Conservation (phyloP, 2,113 vertebrate genomes). For the Grallaria varia region DNA sequence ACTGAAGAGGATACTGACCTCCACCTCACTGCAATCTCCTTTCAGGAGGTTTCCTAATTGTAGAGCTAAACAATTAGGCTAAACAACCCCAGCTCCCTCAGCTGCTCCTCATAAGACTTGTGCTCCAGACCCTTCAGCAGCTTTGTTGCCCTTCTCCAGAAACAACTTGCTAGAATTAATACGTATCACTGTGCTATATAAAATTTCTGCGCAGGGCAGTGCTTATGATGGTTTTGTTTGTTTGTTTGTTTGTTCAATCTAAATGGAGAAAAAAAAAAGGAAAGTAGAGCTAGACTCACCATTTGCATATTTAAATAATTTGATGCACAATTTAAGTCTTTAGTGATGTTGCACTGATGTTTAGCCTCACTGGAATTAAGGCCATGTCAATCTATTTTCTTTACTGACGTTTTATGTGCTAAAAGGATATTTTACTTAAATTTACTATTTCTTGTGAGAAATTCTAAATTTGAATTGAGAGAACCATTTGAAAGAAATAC, state of each 20-base stretch:
- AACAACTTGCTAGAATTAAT: neutral
- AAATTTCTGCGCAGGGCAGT: neutral
- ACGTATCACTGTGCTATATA: too few species aligned
- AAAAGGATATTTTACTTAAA: neutral
- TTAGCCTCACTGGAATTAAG: neutral
- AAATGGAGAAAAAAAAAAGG: neutral
- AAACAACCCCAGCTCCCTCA: neutral
- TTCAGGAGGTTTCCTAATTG: neutral
- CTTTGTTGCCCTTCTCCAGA: neutral
- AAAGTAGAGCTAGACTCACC: neutral
- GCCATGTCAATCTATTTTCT: neutral
- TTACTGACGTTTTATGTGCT: neutral
- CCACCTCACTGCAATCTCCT: neutral
- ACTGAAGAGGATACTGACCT: neutral
- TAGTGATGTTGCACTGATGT: neutral
- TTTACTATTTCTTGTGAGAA: neutral
- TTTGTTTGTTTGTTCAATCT: neutral
- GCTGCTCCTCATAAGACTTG: neutral
- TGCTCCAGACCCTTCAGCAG: too few species aligned
- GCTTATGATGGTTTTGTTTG: neutral
- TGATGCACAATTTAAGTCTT: neutral
- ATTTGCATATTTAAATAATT: neutral
- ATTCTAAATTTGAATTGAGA: neutral
- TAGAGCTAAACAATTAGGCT: neutral
- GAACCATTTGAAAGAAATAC: neutral